Percentiles rank a stretch among this genome's conserved stretches.
Conservation (phyloP, 2,113 vertebrate genomes). For the Glaucidium brasilianum region DNA sequence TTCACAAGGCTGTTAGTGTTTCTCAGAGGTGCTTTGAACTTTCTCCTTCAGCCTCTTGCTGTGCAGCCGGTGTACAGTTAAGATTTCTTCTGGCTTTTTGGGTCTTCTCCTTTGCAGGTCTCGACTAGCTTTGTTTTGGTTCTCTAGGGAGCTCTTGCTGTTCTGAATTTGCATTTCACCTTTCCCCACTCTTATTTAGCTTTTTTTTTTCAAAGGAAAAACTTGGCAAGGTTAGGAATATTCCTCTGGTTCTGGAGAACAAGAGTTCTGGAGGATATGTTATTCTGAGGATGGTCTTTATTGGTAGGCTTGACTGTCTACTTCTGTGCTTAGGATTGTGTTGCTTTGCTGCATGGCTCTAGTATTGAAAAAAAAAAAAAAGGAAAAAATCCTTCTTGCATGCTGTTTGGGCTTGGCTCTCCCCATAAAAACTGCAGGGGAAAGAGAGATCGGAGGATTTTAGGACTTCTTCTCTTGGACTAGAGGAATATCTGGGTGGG, state of each 20-base stretch:
- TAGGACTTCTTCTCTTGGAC: not conserved
- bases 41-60: not conserved
- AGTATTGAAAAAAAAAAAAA: too few relatives aligned
- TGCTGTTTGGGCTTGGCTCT: not conserved
- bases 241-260: not conserved
- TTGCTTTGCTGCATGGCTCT: not conserved
- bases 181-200: not conserved
- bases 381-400: not conserved
- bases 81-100: not conserved
- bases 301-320: not conserved
- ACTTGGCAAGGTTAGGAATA: not conserved
- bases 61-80: not conserved
- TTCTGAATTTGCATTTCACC: not conserved
- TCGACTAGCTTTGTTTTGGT: not conserved
- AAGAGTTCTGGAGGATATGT: not conserved
- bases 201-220: not conserved
- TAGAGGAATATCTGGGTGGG: not conserved
- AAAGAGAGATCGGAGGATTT: not conserved
- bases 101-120: not conserved
- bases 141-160: not conserved
- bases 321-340: not conserved
- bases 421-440: not conserved
- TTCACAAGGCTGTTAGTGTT: not conserved
- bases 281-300: not conserved
- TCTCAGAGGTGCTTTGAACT: not conserved